Percentiles rank a stretch among this genome's conserved stretches.
These are phyloP conservation scores for Neelides folsomi DNA, from an alignment of 2,888 invertebrate species.

Conservation along the genomic window DNA sequence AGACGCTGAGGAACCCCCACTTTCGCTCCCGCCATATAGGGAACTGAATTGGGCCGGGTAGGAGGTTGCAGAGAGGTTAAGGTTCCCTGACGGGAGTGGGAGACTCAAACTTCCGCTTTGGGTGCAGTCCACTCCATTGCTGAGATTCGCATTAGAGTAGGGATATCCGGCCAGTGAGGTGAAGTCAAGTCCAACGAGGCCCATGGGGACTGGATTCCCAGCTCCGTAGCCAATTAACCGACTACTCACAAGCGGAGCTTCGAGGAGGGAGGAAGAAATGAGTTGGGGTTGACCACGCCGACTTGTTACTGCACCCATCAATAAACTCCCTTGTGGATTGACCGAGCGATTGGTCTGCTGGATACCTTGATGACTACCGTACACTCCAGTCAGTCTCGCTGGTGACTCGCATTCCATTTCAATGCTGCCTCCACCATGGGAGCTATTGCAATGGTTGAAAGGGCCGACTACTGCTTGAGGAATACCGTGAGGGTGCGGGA, in stretches of 20 bases:
- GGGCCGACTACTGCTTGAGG: conserved; percentile 26
- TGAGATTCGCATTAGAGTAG: conserved; percentile 35
- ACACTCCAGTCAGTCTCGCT: conserved; percentile 31
- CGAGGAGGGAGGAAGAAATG: conserved; percentile 23
- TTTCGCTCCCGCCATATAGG: not conserved
- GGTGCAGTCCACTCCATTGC: conserved; percentile 37
- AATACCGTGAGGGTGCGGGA: conserved; percentile 12
- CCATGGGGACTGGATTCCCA: conserved; percentile 27
- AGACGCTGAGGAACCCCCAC: conserved; percentile 16
- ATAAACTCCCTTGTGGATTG: conserved; percentile 32
- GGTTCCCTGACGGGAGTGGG: conserved; percentile 35
- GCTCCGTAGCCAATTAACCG: conserved; percentile 20
- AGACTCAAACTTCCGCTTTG: conserved; percentile 39
- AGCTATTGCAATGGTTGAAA: conserved; percentile 19
- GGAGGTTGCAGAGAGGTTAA: conserved; percentile 28
- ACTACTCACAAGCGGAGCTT: conserved; percentile 24
- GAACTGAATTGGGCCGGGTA: not conserved
- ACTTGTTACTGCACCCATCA: conserved; percentile 6
- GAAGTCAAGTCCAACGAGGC: conserved; percentile 39
- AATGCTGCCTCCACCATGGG: conserved; percentile 28
- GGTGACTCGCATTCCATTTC: conserved; percentile 72
- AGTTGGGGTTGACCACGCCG: conserved; percentile 17
- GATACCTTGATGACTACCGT: conserved; percentile 24
- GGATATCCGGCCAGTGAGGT: conserved; percentile 39
- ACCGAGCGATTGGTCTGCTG: conserved; percentile 26